Base-by-base conservation (phyloP, 2,888 invertebrate genomes). In the Andrena fulva region DNA sequence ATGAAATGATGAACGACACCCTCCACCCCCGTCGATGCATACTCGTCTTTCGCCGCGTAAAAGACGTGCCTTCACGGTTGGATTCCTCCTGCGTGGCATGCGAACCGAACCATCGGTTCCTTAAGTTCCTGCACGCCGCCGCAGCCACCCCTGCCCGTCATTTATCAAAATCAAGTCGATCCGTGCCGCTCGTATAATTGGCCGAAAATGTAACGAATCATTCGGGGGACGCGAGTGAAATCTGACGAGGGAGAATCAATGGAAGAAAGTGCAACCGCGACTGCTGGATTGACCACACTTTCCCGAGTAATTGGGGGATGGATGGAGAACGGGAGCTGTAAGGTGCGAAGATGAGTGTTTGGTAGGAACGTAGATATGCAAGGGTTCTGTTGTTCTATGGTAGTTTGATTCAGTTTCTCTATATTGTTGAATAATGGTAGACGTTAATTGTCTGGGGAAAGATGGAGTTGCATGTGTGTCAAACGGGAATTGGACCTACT, bases 1-100 rank as follows among this genome's bases (percentile, higher is more conserved):
- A 90, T 89, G 89, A 90, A 92, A 92, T 93, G 93, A 93, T 91
- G 92, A 92, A 92, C 91, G 93, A 91, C 87, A 89, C 82, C 80
- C 84, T 85, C 86, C 86, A 77, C 72, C 85, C 68, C 78, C 77
- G 67, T 82, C 79, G 63, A 77, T 73, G 80, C 82, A 84, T 80
- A 76, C 54, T 68, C 79, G 77, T 75, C 79, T 80, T 82, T 79
- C 77, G 79, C 85, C 81, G 63, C 67, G 54, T 52, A 71, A 79
- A 82, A 84, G 84, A 80, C 86, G 88, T 87, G 87, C 24, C 86
- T 89, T 90, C 89, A 91, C 85, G 91, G 89, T 87, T 89, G 87
- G 86, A 87, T 89, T 86, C 85, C 81, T 89, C 71, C 84, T 80
- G 77, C 82, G 84, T 86, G 86, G 80, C 92, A 89, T 91, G 91